Evolutionary conservation across 2,888 invertebrate genomes (phyloP).

Genomic region (Plagodis pulveraria): DNA sequence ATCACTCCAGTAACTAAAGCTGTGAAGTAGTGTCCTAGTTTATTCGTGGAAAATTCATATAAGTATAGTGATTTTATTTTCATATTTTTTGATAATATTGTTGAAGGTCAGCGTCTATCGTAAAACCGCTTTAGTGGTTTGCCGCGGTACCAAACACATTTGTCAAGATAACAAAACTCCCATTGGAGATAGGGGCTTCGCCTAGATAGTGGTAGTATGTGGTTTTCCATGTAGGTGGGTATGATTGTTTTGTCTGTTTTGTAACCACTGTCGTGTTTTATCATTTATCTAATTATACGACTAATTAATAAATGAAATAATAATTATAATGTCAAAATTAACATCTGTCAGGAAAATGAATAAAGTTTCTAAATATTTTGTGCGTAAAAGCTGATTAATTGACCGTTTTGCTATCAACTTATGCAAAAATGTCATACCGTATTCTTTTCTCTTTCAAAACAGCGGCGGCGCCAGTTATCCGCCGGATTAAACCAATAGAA

Average conservation of each 20-base stretch:
- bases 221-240: slow-evolving; percentile 13
- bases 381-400: background rate
- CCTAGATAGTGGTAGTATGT: slow-evolving; percentile 17
- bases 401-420: background rate
- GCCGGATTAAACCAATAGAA: slow-evolving; percentile 17
- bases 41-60: too few species aligned
- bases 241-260: background rate
- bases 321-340: too few species aligned
- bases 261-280: background rate
- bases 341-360: too few species aligned
- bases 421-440: background rate
- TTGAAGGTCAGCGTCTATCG: background rate
- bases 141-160: slow-evolving; percentile 15
- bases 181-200: slow-evolving; percentile 12
- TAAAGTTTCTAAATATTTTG: too few species aligned
- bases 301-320: too few species aligned
- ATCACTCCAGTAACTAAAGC: too few species aligned
- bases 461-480: slow-evolving; percentile 12
- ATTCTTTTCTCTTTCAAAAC: background rate
- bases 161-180: slow-evolving; percentile 22
- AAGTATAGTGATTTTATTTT: too few species aligned
- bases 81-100: too few species aligned
- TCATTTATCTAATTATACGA: background rate
- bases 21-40: too few species aligned
- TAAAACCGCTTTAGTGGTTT: slow-evolving; percentile 9